A percentile compares a stretch with the other conserved stretches of the same genome.
phyloP scores from a whole-genome alignment of 2,113 vertebrate genomes.

The Lontra canadensis region DNA sequence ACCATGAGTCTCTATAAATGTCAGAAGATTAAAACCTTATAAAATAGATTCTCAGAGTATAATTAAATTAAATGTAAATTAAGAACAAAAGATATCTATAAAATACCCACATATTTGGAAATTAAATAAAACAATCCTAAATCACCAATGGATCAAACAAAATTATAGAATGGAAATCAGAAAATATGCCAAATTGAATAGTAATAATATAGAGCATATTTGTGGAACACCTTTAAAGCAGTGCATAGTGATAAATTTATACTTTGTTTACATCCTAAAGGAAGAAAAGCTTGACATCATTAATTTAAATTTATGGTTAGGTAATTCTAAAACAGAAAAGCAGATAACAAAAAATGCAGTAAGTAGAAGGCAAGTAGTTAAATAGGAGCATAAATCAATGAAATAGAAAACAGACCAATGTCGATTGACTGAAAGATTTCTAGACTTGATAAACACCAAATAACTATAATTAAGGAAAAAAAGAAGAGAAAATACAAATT shows the following conservation, averaged over 20 bases:
- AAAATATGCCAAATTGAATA: neutral
- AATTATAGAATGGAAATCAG: neutral
- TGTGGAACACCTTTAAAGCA: neutral
- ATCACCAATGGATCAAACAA: neutral
- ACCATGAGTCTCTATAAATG: neutral
- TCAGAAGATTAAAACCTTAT: neutral
- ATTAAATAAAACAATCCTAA: neutral
- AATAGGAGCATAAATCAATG: neutral
- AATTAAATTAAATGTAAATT: neutral
- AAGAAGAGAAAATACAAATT: neutral
- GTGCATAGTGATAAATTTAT: neutral
- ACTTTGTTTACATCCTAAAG: neutral
- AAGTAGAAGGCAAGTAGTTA: neutral
- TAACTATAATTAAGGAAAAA: neutral
- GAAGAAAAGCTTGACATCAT: neutral
- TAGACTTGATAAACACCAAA: neutral
- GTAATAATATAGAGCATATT: neutral
- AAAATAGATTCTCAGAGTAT: neutral
- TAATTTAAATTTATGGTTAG: neutral
- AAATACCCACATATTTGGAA: neutral
- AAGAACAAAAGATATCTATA: neutral
- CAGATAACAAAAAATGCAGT: neutral
- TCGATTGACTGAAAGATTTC: neutral
- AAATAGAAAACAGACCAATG: neutral
- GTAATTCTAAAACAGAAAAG: neutral